phyloP scores from a whole-genome alignment of 2,797 vertebrate species.

The Channa striata region DNA sequence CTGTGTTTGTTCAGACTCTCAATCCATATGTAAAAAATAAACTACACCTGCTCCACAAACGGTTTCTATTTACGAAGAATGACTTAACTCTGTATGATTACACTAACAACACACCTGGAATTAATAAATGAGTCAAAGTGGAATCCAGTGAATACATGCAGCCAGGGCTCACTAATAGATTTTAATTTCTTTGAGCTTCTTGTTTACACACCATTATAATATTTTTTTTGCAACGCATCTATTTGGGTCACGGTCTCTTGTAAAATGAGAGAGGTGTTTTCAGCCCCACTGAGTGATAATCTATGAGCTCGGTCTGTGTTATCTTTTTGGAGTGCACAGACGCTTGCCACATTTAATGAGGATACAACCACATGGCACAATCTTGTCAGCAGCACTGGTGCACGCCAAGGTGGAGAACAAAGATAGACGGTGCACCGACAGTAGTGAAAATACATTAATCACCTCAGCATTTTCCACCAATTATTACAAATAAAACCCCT shows the following conservation, averaged over 20 bases:
- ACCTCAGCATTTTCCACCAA: constrained; percentile 19
- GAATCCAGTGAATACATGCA: constrained; percentile 34
- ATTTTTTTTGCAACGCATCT: constrained; percentile 12
- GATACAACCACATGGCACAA: constrained; percentile 31
- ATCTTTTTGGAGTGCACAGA: constrained; percentile 30
- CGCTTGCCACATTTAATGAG: constrained; percentile 37
- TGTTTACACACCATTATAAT: constrained; percentile 37
- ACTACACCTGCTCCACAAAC: constrained; percentile 32
- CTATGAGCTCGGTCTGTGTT: constrained; percentile 36
- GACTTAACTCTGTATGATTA: constrained; percentile 39
- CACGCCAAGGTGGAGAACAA: constrained; percentile 45
- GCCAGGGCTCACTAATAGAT: constrained; percentile 12
- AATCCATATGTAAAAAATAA: background rate
- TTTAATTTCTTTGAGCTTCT: constrained; percentile 30
- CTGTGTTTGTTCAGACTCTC: constrained; percentile 29
- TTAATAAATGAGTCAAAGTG: constrained; percentile 26
- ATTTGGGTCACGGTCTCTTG: constrained; percentile 37
- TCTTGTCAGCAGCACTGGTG: constrained; percentile 32
- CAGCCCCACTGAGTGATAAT: constrained; percentile 46
- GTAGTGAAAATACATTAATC: constrained; percentile 42
- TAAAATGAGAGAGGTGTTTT: constrained; percentile 38
- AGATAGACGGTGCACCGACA: constrained; percentile 51
- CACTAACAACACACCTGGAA: constrained; percentile 36
- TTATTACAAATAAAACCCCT: constrained; percentile 20
- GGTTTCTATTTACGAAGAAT: constrained; percentile 37